Base-by-base conservation (phyloP, 2,113 vertebrate genomes). In the Pedionomus torquatus region DNA sequence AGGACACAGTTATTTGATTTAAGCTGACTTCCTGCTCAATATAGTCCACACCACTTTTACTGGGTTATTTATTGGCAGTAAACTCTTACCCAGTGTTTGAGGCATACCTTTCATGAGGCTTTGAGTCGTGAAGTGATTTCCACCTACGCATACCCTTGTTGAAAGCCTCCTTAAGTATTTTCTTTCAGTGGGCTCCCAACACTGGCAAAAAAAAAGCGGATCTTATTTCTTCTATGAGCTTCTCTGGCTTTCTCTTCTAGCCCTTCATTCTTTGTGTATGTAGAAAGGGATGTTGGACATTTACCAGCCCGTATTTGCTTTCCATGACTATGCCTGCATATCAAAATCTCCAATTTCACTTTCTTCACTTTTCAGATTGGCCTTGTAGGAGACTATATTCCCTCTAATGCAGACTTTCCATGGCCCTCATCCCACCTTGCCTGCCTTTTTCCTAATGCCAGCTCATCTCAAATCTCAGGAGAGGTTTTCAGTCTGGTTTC, bases 1-100 rank as follows among this genome's bases (percentile, higher is more conserved):
- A 24, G 19, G 88, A 28, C 72, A 60, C 5, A 33, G 52, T 24
- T 31, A 2, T 87, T 84, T 86, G 78, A 94, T 93, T 68, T 66
- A 66, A 80, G 48, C 30, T 65, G 78, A 57, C 52, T 70, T 83
- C 79, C 64, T 75, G 60, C 35, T 68, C 83, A 46, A 1, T 44
- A 33, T 12, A 87, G 80, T 68, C 83, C 39, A 46, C 72, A 37
- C 12, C 35, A 48, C 52, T 61, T 95, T 95, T 83, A 75, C 35
- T 41, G 72, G 7, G 20, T 39, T 81, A 84, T 95, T 96, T 92
- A 93, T 66, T 83, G 83, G 39, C 86, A 87, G 35, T 81, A 89
- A 96, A 92, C 76, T 69, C 55, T 51, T 35, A 44, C 41, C n/a
- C 21, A 4, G 33, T 60, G 88, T 57, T 83, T 81, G 71, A 81